These are phyloP conservation scores for Sebastes dallii DNA, from an alignment of 2,797 vertebrate genomes.

Conservation along the genomic window DNA sequence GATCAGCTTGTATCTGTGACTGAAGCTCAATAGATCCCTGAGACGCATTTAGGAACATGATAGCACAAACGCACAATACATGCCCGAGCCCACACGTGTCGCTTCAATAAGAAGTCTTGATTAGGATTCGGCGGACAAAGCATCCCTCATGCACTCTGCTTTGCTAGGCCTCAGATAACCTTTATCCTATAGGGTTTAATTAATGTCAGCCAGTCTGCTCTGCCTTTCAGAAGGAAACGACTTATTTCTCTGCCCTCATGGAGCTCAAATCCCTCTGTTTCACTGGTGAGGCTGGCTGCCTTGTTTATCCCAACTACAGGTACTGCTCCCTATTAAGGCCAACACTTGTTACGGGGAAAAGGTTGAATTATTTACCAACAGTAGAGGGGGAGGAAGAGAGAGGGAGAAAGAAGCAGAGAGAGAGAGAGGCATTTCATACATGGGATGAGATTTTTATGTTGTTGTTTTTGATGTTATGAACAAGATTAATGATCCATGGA, in stretches of 20 bases:
- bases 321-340: slow-evolving; percentile 84
- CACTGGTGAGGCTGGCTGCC: slow-evolving; percentile 72
- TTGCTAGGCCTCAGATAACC: slow-evolving; percentile 84
- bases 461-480: slow-evolving; percentile 64
- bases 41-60: slow-evolving; percentile 26
- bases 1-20: neutral
- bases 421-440: slow-evolving; percentile 52
- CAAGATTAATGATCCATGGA: slow-evolving; percentile 74
- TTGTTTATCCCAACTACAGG: slow-evolving; percentile 85
- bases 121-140: slow-evolving; percentile 77
- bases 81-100: slow-evolving; percentile 52
- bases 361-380: slow-evolving; percentile 87
- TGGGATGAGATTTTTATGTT: slow-evolving; percentile 54
- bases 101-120: slow-evolving; percentile 75
- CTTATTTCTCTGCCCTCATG: slow-evolving; percentile 82
- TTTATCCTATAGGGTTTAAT: slow-evolving; percentile 88
- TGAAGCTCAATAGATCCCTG: neutral
- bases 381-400: slow-evolving; percentile 51
- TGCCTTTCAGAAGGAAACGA: slow-evolving; percentile 83
- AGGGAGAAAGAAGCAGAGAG: neutral
- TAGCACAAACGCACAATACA: slow-evolving; percentile 22
- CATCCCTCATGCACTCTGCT: slow-evolving; percentile 72
- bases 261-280: slow-evolving; percentile 84
- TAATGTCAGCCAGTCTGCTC: slow-evolving; percentile 81
- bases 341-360: slow-evolving; percentile 82